phyloP scores from a whole-genome alignment of 2,888 invertebrate genomes.

The Drymonia ruficornis region DNA sequence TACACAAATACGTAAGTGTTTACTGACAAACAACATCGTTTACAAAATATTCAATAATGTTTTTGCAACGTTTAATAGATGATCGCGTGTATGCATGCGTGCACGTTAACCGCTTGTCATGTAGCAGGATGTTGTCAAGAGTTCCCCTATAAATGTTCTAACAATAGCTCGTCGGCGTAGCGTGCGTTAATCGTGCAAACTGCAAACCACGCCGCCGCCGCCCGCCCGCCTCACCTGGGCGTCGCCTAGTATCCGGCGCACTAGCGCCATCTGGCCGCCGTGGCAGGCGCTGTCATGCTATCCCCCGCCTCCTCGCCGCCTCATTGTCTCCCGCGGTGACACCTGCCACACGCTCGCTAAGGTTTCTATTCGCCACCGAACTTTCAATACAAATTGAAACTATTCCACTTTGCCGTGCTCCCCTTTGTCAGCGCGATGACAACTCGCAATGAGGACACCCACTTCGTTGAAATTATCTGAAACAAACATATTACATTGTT shows the following conservation, averaged over 20 bases:
- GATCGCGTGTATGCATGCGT: constrained; percentile 27
- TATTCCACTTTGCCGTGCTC: constrained; percentile 57
- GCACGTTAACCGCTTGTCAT: constrained; percentile 33
- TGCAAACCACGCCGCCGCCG: constrained; percentile 15
- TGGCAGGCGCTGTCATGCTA: constrained; percentile 84
- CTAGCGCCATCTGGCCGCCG: constrained; percentile 93
- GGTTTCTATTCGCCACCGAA: constrained; percentile 47
- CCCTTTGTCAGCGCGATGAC: constrained; percentile 43
- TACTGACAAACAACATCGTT: too few species aligned
- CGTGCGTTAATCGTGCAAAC: constrained; percentile 44
- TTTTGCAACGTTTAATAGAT: constrained; percentile 22
- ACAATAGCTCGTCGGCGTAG: constrained; percentile 39
- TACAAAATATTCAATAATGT: neutral
- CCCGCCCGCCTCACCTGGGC: constrained; percentile 87
- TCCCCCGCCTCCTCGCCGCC: constrained; percentile 67
- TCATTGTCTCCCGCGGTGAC: constrained; percentile 56
- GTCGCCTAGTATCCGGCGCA: constrained; percentile 94
- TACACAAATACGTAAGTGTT: too few species aligned
- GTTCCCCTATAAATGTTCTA: constrained; percentile 33
- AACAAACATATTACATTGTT: constrained; percentile 56
- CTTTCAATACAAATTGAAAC: constrained; percentile 57
- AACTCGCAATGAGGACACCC: constrained; percentile 39
- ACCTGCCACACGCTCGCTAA: constrained; percentile 53
- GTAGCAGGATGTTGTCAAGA: constrained; percentile 34
- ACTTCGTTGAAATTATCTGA: constrained; percentile 50